A percentile compares a stretch with the other conserved stretches of the same genome.
Conservation (phyloP, 2,113 vertebrate species). For the Archocentrus centrarchus region DNA sequence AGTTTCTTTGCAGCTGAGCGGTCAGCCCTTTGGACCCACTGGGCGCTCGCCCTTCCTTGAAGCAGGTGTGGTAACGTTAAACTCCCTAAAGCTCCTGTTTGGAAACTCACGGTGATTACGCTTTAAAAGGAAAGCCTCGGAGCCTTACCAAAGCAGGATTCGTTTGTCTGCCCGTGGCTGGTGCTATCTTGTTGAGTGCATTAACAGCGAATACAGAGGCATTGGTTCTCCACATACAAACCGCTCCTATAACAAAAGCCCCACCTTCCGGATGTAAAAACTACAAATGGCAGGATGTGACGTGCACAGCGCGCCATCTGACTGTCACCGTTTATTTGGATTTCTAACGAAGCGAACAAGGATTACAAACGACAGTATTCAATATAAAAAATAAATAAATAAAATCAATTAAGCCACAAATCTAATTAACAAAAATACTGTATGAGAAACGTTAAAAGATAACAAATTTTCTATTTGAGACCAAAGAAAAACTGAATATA, state of each 20-base stretch:
- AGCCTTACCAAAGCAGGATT: conserved; percentile 57
- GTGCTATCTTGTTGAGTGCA: conserved; percentile 58
- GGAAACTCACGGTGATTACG: neutral
- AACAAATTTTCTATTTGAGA: too few relatives aligned
- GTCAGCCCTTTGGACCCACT: neutral
- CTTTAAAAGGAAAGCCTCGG: rapidly evolving
- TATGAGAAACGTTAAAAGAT: too few relatives aligned
- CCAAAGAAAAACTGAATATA: too few relatives aligned
- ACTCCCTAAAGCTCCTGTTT: neutral
- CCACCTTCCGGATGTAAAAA: conserved; percentile 70
- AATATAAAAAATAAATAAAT: neutral
- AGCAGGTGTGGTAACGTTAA: conserved; percentile 30
- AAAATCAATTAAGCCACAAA: neutral
- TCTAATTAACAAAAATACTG: neutral
- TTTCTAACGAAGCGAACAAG: neutral
- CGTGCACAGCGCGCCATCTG: neutral
- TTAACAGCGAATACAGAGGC: conserved; percentile 32
- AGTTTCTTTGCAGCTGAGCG: neutral
- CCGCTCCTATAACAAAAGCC: conserved; percentile 67
- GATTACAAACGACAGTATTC: too few relatives aligned
- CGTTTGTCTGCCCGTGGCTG: conserved; percentile 11
- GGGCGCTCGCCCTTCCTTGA: conserved; percentile 25
- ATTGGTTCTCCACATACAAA: conserved; percentile 49
- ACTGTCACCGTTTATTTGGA: neutral
- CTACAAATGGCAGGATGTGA: conserved; percentile 42